A percentile compares a stretch with the other conserved stretches of the same genome.
phyloP scores from a whole-genome alignment of 2,113 vertebrate genomes.

The Petrocephalus microphthalmus region DNA sequence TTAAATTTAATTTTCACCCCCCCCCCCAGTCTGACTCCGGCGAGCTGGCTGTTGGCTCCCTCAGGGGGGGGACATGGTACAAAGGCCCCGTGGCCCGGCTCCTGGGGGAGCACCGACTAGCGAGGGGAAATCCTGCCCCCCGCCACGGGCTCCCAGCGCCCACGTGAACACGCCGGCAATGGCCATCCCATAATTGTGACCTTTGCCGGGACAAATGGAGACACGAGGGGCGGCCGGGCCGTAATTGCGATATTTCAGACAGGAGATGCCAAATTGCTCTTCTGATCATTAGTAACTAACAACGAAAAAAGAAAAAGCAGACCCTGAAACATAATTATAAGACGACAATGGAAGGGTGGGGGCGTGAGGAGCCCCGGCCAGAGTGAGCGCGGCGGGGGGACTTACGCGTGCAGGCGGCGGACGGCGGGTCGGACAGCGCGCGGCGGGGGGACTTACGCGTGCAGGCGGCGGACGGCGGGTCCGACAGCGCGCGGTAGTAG shows the following conservation, averaged over 20 bases:
- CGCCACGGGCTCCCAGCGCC: slow-evolving; percentile 25
- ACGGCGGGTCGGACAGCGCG: slow-evolving; percentile 81
- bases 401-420: slow-evolving; percentile 94
- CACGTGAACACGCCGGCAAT: slow-evolving; percentile 53
- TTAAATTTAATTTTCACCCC: slow-evolving; percentile 23
- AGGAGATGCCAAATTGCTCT: slow-evolving; percentile 59
- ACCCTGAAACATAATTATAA: slow-evolving; percentile 48
- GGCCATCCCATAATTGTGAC: slow-evolving; percentile 41
- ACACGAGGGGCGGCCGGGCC: slow-evolving; percentile 39
- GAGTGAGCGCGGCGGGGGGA: slow-evolving; percentile 33
- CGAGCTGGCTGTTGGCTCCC: not conserved
- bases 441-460: slow-evolving; percentile 81
- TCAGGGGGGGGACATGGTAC: not conserved
- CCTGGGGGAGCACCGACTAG: slow-evolving; percentile 38
- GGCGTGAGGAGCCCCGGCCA: slow-evolving; percentile 27
- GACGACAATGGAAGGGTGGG: slow-evolving; percentile 33
- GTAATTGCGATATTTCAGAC: slow-evolving; percentile 58
- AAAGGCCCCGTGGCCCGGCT: slow-evolving; percentile 12
- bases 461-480: slow-evolving; percentile 86
- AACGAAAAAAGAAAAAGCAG: slow-evolving; percentile 14
- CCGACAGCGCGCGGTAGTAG: slow-evolving; percentile 84
- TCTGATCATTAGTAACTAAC: slow-evolving; percentile 58
- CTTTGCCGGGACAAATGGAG: slow-evolving; percentile 49
- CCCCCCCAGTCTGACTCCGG: not conserved
- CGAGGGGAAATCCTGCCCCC: slow-evolving; percentile 35